Evolutionary conservation across 2,797 vertebrate genomes (phyloP).

Genomic region (Callimico goeldii): DNA sequence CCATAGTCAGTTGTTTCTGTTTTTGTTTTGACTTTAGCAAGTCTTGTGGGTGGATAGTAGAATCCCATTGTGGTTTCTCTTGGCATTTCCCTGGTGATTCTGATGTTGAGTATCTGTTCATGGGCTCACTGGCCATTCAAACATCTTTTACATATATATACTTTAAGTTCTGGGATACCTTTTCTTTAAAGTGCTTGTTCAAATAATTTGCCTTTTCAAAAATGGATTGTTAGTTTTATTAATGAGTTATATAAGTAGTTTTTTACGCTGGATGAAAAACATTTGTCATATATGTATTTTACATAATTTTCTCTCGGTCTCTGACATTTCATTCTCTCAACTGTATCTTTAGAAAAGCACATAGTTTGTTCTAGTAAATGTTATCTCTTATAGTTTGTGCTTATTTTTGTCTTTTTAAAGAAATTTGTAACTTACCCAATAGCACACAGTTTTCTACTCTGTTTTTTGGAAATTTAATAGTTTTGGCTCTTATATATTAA

Average conservation of each 20-base stretch:
- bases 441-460: neutral
- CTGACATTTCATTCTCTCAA: neutral
- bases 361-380: slow-evolving; percentile 5
- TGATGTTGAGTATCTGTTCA: neutral
- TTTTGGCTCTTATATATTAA: neutral
- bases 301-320: neutral
- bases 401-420: neutral
- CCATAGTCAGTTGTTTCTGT: neutral
- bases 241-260: neutral
- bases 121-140: neutral
- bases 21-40: neutral
- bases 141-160: neutral
- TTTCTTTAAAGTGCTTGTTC: neutral
- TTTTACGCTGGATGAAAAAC: neutral
- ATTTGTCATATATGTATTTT: slow-evolving; percentile 12
- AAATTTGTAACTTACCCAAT: neutral
- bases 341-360: neutral
- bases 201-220: neutral
- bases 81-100: neutral
- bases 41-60: neutral
- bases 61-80: neutral
- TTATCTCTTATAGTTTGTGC: neutral
- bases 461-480: neutral
- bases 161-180: neutral
- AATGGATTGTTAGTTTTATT: neutral